Conservation (phyloP, 2,113 vertebrate genomes). For the Osmerus eperlanus region DNA sequence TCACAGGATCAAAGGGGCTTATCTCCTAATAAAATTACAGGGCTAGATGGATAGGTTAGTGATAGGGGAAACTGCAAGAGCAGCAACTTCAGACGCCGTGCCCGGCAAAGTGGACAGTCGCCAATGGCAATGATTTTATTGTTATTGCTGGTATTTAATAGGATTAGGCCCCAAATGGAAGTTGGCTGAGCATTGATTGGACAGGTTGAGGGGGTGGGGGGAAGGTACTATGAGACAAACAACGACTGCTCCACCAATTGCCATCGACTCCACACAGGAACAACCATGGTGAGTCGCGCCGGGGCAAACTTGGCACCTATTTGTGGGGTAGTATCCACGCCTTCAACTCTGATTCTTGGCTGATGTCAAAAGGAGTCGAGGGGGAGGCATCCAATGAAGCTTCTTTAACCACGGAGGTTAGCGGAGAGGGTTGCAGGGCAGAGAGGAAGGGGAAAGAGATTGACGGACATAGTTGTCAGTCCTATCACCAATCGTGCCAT, state of each 20-base stretch:
- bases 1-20: constrained; percentile 11
- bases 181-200: not conserved
- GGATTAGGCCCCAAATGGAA: constrained; percentile 37
- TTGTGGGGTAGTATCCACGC: too few relatives aligned
- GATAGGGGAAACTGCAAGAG: constrained; percentile 5
- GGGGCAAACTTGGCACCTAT: too few relatives aligned
- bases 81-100: constrained; percentile 13
- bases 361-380: too few relatives aligned
- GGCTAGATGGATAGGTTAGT: not conserved
- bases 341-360: too few relatives aligned
- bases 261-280: too few relatives aligned
- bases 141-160: constrained; percentile 22
- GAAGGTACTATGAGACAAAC: not conserved
- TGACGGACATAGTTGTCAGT: not conserved
- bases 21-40: constrained; percentile 21
- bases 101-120: not conserved
- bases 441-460: not conserved
- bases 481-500: not conserved
- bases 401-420: too few relatives aligned
- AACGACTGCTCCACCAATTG: not conserved
- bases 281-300: too few relatives aligned
- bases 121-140: constrained; percentile 10
- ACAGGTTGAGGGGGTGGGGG: not conserved
- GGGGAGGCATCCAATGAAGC: too few relatives aligned
- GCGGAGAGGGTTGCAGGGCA: too few relatives aligned